Base-by-base conservation (phyloP, 2,113 vertebrate species). In the Paramisgurnus dabryanus region DNA sequence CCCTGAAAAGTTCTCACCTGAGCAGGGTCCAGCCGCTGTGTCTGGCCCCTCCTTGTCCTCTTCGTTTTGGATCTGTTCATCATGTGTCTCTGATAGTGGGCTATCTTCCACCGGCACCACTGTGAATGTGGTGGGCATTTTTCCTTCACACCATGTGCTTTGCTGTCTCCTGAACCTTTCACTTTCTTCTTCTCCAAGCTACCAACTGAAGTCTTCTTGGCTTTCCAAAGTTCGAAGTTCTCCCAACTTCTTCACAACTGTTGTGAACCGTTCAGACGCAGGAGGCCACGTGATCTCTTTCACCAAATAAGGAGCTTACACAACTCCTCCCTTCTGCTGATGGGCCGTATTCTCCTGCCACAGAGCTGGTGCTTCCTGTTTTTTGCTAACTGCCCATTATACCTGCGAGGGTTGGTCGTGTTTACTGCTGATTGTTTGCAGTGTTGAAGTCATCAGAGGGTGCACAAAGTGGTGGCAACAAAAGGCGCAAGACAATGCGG, bases 71-170 rank as follows among this genome's bases (percentile, higher is more conserved):
- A 50, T 78, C 11, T 67, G 27, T 10, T 5, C 60, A n/a, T 84
- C 80, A 50, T 40, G 60, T 34, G 39, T 74, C 81, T 13, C 49
- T 47, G 78, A 72, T 65, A 63, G 13, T 15, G 73, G 61, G 47
- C 66, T 76, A 49, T 89, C 88, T 47, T 88, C 87, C 76, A 89
- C 88, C 0, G 88, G 87, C 53, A 89, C 85, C 69, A 89, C 87
- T 34, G 87, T 89, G 60, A 89, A 89, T 83, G 83, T 87, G 6
- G 86, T 88, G 72, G 88, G 88, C 88, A 89, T 89, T 83, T 80
- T 89, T 6, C 67, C 47, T 61, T 76, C 68, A 72, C 34, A 57
- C 55, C 70, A 76, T 80, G 71, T 64, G 78, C 72, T 80, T 17
- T 45, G 9, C 66, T n/a, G 8, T 64, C 61, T 10, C 34, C 11